Conservation (phyloP, 2,797 vertebrate genomes). For the Numenius phaeopus region DNA sequence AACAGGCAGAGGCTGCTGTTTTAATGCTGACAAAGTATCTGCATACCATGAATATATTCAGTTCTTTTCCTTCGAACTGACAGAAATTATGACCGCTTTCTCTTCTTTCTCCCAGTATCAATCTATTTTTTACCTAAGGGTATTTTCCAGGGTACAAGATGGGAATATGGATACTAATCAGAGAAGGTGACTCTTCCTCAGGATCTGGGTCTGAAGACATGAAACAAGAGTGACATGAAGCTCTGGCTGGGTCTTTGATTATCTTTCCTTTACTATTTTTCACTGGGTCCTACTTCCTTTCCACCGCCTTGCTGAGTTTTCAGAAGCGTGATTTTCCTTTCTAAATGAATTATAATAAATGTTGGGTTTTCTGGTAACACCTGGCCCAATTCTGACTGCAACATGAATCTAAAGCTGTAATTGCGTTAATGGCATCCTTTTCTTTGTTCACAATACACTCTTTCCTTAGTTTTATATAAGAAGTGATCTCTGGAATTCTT, state of each 20-base stretch:
- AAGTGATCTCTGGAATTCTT: not conserved
- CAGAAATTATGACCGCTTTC: not conserved
- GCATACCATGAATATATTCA: not conserved
- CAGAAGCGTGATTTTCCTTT: slow-evolving; percentile 11
- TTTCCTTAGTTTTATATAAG: slow-evolving; percentile 1
- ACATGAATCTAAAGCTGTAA: not conserved
- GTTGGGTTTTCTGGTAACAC: not conserved
- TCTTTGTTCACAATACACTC: not conserved
- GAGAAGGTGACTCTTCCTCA: not conserved
- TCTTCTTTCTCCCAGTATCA: not conserved
- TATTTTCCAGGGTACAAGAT: not conserved
- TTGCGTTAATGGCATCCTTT: slow-evolving; percentile 47
- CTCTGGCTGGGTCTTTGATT: not conserved
- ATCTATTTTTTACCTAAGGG: not conserved
- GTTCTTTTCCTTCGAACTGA: not conserved
- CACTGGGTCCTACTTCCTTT: not conserved
- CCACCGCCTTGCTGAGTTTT: not conserved
- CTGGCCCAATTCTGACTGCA: slow-evolving; percentile 53
- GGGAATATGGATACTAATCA: not conserved
- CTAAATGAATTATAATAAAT: slow-evolving; percentile 27
- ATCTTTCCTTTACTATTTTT: not conserved
- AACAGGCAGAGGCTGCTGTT: accelerated
- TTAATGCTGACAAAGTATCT: not conserved
- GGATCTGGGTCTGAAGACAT: not conserved
- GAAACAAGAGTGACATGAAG: not conserved